phyloP scores from a whole-genome alignment of 1,140 invertebrate species.

The Drosophila mayri region DNA sequence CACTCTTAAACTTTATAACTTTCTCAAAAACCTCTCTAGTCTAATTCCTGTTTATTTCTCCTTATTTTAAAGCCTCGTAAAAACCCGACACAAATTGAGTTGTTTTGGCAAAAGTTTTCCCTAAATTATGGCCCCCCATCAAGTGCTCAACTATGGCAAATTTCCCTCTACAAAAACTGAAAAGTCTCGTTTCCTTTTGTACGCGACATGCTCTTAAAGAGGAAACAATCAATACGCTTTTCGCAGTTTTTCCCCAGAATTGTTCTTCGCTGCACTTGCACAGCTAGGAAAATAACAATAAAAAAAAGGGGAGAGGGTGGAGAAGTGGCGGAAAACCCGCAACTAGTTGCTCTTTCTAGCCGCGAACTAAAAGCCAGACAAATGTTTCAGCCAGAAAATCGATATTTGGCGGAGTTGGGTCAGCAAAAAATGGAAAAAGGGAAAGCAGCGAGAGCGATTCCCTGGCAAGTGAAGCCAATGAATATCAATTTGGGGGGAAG shows the following conservation, averaged over 20 bases:
- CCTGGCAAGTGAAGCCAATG: conserved; percentile 68
- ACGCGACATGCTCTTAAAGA: conserved; percentile 23
- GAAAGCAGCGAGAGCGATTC: conserved; percentile 9
- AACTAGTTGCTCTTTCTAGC: conserved; percentile 70
- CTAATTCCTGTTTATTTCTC: not conserved
- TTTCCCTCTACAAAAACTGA: not conserved
- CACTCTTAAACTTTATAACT: not conserved
- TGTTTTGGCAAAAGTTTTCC: conserved; percentile 34
- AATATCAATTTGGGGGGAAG: conserved; percentile 61
- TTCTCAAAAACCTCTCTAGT: not conserved
- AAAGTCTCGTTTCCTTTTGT: conserved; percentile 10
- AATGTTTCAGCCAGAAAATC: conserved; percentile 68
- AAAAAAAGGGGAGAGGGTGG: not conserved
- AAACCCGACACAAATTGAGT: conserved; percentile 15
- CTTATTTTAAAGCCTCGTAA: conserved; percentile 14
- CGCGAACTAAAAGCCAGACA: conserved; percentile 72
- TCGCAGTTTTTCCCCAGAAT: conserved; percentile 26
- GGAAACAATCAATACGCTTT: conserved; percentile 50
- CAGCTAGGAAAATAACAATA: conserved; percentile 6
- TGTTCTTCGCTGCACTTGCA: conserved; percentile 32
- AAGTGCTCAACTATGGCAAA: conserved; percentile 16
- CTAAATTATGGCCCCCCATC: conserved; percentile 13
- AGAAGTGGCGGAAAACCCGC: conserved; percentile 34
- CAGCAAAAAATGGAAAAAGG: conserved; percentile 23
- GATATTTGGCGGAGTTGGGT: conserved; percentile 69